Evolutionary conservation across 2,888 invertebrate genomes (phyloP).

Genomic region (Lutraria lutraria): DNA sequence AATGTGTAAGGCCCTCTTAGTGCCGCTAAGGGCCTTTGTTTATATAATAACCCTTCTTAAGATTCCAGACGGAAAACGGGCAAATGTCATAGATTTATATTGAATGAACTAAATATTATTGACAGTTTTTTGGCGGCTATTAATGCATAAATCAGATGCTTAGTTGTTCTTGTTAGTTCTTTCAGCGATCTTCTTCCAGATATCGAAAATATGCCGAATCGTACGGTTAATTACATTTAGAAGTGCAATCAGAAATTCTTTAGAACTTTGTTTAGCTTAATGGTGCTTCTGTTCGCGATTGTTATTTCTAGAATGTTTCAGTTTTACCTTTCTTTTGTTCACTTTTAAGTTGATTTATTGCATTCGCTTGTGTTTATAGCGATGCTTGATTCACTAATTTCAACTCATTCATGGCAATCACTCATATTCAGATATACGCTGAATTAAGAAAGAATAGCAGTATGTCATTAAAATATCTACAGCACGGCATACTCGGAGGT

Average conservation of each 20-base stretch:
- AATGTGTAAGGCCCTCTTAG: no score
- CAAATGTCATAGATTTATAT: no score
- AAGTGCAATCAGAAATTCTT: background rate
- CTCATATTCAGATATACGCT: background rate
- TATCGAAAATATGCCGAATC: background rate
- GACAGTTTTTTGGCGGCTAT: no score
- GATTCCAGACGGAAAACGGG: no score
- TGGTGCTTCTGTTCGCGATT: background rate
- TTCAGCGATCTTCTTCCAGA: background rate
- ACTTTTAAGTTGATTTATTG: background rate
- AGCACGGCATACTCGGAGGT: no score
- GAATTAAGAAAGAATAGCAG: no score
- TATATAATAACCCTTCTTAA: no score
- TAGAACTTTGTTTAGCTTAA: background rate
- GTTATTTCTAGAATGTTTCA: background rate
- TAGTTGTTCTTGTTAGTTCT: no score
- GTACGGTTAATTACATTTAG: slow-evolving; percentile 1
- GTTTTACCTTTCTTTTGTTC: background rate
- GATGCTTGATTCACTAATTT: background rate
- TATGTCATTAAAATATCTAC: no score
- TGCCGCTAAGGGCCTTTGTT: no score
- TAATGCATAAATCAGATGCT: no score
- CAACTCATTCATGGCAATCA: background rate
- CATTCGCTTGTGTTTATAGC: background rate
- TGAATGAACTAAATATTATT: no score